Base-by-base conservation (phyloP, 2,113 vertebrate species). In the Octodon degus region DNA sequence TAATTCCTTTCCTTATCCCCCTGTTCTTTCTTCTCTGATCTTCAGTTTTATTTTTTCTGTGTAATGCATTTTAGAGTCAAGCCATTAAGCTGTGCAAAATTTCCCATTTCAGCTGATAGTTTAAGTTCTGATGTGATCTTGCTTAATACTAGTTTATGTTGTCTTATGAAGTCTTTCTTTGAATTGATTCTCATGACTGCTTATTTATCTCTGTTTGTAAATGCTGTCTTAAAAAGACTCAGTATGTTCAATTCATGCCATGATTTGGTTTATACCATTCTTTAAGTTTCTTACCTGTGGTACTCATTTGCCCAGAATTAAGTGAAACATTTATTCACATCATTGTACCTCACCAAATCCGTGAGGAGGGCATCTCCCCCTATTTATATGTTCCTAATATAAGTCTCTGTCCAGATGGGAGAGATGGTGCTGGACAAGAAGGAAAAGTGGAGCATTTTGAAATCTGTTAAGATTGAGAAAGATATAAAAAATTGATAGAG, bases 401-500 rank as follows among this genome's bases (percentile, higher is more conserved):
- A 93, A 97, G 87, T 96, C 84, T 94, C 17, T 90, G 76, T 88
- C 83, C 83, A 90, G 67, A 58, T 91, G 8, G 34, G 91, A 55
- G 65, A 97, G 72, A 86, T 84, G 97, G 67, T 97, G 86, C 91
- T 96, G 55, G 83, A 88, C 27, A 90, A 17, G 63, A 93, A 96
- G 91, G 80, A 90, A 94, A 95, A 25, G 30, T 92, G 68, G 89
- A 62, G 55, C 55, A 92, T 97, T 97, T 97, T 83, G 67, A 97
- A 98, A 97, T 92, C 68, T 97, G 96, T 43, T 97, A 65, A 97
- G 53, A 97, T 97, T 97, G 97, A 97, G 86, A 96, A 94, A 68
- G 80, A 91, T 34, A 95, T 93, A 97, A 97, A 98, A 98, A 98
- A 94, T 86, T 95, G 96, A 96, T 97, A 96, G 89, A 93, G 96